Percentiles rank a stretch among this genome's conserved stretches.
These are phyloP conservation scores for Podarcis raffonei DNA, from an alignment of 2,113 vertebrate genomes.

Conservation along the genomic window DNA sequence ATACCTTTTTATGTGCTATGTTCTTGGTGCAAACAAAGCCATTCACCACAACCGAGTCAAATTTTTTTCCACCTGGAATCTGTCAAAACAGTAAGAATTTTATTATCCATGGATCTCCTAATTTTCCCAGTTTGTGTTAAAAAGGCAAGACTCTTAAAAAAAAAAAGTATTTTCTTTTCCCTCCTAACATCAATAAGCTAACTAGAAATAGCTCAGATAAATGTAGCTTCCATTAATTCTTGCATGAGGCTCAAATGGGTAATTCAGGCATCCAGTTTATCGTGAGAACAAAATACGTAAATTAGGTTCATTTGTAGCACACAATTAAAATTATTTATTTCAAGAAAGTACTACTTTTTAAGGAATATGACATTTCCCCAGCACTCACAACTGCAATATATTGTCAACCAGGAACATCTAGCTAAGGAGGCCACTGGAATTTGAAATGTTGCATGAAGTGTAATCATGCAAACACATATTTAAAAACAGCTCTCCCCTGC, in stretches of 20 bases:
- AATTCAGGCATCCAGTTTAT: neutral
- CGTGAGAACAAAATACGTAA: neutral
- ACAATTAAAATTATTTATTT: neutral
- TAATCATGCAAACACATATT: too few relatives aligned
- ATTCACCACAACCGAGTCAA: slow-evolving; percentile 93
- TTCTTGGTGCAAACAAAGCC: slow-evolving; percentile 98
- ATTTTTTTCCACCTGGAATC: slow-evolving; percentile 97
- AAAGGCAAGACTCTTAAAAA: neutral
- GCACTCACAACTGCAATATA: neutral
- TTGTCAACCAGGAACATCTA: too few relatives aligned
- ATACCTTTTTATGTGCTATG: slow-evolving; percentile 97
- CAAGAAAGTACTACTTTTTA: neutral
- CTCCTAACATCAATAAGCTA: neutral
- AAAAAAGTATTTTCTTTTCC: neutral
- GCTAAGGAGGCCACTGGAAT: neutral
- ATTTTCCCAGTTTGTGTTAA: neutral
- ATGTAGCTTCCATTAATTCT: neutral
- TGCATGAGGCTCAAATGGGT: neutral
- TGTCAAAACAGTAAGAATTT: slow-evolving; percentile 62
- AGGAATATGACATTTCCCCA: too few relatives aligned
- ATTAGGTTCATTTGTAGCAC: neutral
- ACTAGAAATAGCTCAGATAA: neutral
- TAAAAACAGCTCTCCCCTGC: neutral
- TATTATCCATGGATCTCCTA: neutral
- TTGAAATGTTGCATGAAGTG: neutral